Evolutionary conservation across 1,140 invertebrate genomes (phyloP), one percentile per base, ranked within the genome.

Genomic region (Nasonia vitripennis): DNA sequence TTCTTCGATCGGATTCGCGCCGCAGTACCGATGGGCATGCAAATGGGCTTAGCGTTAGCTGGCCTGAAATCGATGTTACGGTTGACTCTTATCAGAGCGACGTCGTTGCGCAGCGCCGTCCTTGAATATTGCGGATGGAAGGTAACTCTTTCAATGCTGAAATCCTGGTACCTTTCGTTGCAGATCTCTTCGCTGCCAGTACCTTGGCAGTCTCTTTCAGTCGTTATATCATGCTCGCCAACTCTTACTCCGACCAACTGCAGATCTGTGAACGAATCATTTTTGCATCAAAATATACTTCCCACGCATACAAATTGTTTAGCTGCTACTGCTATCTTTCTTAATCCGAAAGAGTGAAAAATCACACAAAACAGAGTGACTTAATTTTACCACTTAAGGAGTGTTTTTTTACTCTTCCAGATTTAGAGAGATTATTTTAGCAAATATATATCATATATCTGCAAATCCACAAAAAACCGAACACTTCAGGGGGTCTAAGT

Each of bases 161-260:
- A 94, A 87, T 96, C 95, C 92, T 96, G 94, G 41, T 94, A 93
- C 75, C 90, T 93, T 12, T 94, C 94, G 3, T 94, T 93, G 86
- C 96, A 96, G n/a, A 90, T 88, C 37, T 90, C 55, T 48, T 92
- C 91, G 0, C 86, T 93, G 0, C 91, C 86, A 1, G 91, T 86
- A 2, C 92, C 89, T 85, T 95, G 94, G 88, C 96, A 96, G 86
- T 96, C 96, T 0, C 90, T 91, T 62, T 94, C 92, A 0, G 90
- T 94, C 27, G 88, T 89, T 0, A 95, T 90, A 86, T 96, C 94
- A 87, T 96, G 94, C 78, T 96, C 96, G 11, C 96, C 96, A 1
- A 96, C 90, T 68, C 96, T 91, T 0, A 96, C 94, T 27, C 93
- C 93, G 11, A 81, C 23, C 34, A 92, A 62, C 37, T 34, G 62